phyloP scores from a whole-genome alignment of 64 coral and sea anemone species.

The Montipora capricornis region DNA sequence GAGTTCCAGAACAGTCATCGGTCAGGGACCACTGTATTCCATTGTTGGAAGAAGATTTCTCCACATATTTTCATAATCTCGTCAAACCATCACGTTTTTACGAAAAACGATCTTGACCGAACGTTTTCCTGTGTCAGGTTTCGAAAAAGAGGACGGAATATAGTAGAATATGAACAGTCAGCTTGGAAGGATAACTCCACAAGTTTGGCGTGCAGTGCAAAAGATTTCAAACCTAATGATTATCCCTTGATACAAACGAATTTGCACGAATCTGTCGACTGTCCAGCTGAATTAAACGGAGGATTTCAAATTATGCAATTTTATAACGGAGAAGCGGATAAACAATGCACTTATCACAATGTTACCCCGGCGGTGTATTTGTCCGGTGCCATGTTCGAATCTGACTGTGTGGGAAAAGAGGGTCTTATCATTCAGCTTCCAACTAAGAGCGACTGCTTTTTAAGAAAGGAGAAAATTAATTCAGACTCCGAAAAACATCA shows the following conservation, averaged over 20 bases:
- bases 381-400: conserved; percentile 60
- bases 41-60: conserved; percentile 27
- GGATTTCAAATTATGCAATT: conserved; percentile 48
- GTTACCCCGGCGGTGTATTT: neutral
- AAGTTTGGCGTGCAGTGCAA: conserved; percentile 3
- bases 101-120: neutral
- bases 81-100: neutral
- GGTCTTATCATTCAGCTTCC: conserved; percentile 70
- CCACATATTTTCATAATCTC: conserved; percentile 63
- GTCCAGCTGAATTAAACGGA: conserved; percentile 42
- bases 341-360: conserved; percentile 18
- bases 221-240: neutral
- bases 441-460: conserved; percentile 40
- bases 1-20: neutral
- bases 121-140: conserved; percentile 58
- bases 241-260: conserved; percentile 36
- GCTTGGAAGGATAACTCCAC: conserved; percentile 15
- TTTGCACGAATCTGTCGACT: conserved; percentile 17
- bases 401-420: conserved; percentile 78
- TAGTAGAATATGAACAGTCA: conserved; percentile 36
- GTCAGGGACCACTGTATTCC: neutral
- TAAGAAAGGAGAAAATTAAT: neutral
- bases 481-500: neutral
- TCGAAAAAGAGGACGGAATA: conserved; percentile 36
- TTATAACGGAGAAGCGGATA: conserved; percentile 26